Conservation (phyloP, 2,113 vertebrate species). For the Ancistrus triradiatus region DNA sequence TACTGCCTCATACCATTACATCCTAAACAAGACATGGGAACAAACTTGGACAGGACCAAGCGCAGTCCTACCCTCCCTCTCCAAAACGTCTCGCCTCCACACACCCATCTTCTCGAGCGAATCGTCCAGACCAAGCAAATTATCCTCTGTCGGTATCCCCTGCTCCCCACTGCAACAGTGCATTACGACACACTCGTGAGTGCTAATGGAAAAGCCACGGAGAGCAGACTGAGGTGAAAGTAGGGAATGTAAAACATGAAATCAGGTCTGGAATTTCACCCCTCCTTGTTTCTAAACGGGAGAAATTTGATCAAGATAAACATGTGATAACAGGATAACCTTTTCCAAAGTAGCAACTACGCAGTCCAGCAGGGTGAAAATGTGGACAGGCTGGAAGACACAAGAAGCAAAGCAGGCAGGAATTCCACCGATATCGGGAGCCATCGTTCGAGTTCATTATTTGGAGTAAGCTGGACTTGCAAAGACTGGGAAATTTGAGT, state of each 20-base stretch:
- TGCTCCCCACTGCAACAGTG: constrained; percentile 7
- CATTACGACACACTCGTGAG: constrained; percentile 13
- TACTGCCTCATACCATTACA: constrained; percentile 56
- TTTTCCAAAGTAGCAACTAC: background rate
- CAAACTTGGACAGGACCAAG: constrained; percentile 51
- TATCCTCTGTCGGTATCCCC: too few relatives aligned
- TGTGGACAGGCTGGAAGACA: too few relatives aligned
- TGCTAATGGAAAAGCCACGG: too few relatives aligned
- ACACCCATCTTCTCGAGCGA: constrained; percentile 18
- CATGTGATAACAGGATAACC: constrained; percentile 14
- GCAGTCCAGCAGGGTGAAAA: background rate
- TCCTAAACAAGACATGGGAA: constrained; percentile 55
- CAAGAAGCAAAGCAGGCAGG: too few relatives aligned
- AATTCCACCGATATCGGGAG: too few relatives aligned
- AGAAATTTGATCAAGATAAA: constrained; percentile 39
- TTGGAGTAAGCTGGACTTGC: too few relatives aligned
- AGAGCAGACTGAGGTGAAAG: constrained; percentile 14
- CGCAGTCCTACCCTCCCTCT: constrained; percentile 36
- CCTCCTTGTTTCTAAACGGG: constrained; percentile 6
- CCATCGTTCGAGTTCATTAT: too few relatives aligned
- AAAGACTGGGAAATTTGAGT: background rate
- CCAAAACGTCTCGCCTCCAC: background rate
- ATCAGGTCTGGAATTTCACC: constrained; percentile 39
- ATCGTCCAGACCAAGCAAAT: too few relatives aligned
- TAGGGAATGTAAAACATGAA: constrained; percentile 39